Evolutionary conservation across 2,888 invertebrate species (phyloP).

Genomic region (Teleiodes luculella): DNA sequence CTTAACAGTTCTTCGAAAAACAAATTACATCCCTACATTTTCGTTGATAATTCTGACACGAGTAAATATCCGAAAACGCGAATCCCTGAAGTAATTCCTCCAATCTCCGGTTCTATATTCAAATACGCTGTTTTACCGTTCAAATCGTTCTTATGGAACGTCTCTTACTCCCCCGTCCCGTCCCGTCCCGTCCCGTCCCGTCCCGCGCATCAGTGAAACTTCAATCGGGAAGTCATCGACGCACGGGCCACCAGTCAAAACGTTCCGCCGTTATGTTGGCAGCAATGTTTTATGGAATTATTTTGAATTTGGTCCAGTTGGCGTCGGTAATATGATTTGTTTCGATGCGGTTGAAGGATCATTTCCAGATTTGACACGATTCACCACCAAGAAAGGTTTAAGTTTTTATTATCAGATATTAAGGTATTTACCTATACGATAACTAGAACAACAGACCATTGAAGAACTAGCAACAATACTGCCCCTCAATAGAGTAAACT

Average conservation of each 20-base stretch:
- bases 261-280: conserved; percentile 22
- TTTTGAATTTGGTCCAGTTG: neutral
- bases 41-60: neutral
- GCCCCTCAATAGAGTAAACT: no score
- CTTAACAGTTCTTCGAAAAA: no score
- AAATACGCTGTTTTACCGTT: neutral
- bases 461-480: no score
- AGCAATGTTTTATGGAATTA: neutral
- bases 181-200: neutral
- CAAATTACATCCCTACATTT: no score
- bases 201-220: neutral
- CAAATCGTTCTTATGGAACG: neutral
- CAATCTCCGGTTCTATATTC: conserved; percentile 1
- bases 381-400: no score
- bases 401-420: no score
- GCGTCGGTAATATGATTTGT: neutral
- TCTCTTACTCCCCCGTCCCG: neutral
- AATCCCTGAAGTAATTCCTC: neutral
- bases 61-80: neutral
- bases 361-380: no score
- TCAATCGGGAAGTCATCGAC: conserved; percentile 41
- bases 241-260: conserved; percentile 39
- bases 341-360: neutral
- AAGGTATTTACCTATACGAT: no score
- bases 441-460: no score